Evolutionary conservation across 2,113 vertebrate genomes (phyloP).

Genomic region (Athene cunicularia): DNA sequence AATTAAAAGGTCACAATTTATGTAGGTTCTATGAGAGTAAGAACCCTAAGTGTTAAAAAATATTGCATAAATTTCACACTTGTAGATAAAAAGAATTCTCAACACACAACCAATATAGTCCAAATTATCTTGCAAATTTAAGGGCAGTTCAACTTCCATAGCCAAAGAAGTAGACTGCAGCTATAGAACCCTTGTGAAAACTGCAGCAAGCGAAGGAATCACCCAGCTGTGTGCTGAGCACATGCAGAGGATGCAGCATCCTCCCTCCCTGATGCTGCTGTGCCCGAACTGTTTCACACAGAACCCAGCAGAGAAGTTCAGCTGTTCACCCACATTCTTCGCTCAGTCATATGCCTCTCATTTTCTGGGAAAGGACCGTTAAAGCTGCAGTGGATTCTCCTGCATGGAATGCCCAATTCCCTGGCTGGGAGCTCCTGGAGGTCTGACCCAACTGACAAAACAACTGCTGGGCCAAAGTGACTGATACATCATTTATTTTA

Average conservation of each 20-base stretch:
- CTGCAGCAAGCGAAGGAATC: not conserved
- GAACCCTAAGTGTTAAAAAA: not conserved
- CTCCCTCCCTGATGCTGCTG: not conserved
- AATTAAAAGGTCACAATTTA: not conserved
- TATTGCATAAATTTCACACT: not conserved
- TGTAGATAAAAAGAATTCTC: not conserved
- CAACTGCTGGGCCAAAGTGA: not conserved
- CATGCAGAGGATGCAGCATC: not conserved
- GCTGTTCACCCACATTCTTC: accelerated
- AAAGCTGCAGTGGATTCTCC: not conserved
- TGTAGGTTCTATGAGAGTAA: not conserved
- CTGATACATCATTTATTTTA: not conserved
- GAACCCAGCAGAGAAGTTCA: not conserved
- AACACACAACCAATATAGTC: not conserved
- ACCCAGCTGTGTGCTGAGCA: not conserved
- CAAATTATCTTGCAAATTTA: not conserved
- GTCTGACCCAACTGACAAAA: not conserved
- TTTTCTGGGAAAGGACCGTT: not conserved
- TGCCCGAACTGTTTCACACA: not conserved
- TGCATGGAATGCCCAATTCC: not conserved
- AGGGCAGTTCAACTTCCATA: not conserved
- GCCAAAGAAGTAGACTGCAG: not conserved
- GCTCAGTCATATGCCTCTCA: not conserved
- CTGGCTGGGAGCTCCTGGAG: accelerated
- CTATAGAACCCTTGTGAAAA: not conserved